phyloP scores from a whole-genome alignment of 2,113 vertebrate species.

The Lynx canadensis region DNA sequence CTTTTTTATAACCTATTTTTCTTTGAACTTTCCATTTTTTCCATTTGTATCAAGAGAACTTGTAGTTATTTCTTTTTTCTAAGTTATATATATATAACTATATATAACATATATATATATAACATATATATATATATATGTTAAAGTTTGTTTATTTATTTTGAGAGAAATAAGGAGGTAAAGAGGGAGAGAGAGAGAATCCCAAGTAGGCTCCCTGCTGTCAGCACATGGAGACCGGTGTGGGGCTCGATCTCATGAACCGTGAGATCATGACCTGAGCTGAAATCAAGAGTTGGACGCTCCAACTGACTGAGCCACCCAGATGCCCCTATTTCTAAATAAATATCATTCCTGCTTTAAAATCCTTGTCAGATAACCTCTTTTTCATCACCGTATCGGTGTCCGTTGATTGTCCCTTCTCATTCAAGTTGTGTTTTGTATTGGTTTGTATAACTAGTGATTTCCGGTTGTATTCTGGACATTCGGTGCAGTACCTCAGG shows the following conservation, averaged over 20 bases:
- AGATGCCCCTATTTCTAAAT: background rate
- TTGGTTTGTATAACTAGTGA: background rate
- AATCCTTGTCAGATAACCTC: background rate
- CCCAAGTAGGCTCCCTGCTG: too few species aligned
- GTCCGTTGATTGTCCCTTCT: background rate
- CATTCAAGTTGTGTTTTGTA: background rate
- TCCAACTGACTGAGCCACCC: too few species aligned
- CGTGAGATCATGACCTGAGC: too few species aligned
- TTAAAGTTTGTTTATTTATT: too few species aligned
- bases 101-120: too few species aligned
- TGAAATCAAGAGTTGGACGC: too few species aligned
- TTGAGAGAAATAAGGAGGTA: too few species aligned
- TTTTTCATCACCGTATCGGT: background rate
- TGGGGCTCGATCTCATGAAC: too few species aligned
- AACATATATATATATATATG: too few species aligned
- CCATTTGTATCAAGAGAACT: background rate
- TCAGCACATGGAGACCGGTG: too few species aligned
- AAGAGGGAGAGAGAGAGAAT: too few species aligned
- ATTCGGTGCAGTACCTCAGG: background rate
- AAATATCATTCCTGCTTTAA: background rate
- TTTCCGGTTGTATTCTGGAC: background rate
- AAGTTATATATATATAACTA: too few species aligned
- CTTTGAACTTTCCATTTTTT: background rate
- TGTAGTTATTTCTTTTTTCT: background rate
- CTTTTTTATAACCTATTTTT: background rate